These are phyloP conservation scores for Penaeus indicus DNA, from an alignment of 1,140 invertebrate genomes.

Conservation along the genomic window DNA sequence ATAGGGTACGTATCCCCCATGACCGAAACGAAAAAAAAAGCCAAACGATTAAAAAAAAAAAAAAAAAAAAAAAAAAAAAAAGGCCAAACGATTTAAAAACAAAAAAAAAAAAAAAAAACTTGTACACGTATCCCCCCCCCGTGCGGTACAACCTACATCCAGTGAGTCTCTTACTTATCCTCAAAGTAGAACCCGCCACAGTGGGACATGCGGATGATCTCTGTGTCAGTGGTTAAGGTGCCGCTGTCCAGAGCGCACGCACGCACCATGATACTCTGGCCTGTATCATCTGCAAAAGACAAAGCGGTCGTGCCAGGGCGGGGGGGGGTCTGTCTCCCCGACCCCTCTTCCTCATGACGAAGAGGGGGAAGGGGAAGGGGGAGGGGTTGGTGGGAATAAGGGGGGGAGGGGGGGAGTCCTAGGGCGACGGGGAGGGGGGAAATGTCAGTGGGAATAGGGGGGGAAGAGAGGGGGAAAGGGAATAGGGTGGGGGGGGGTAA, in stretches of 20 bases:
- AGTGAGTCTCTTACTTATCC: conserved; percentile 76
- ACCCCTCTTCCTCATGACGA: too few relatives aligned
- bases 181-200: conserved; percentile 92
- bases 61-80: neutral
- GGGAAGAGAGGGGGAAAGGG: neutral
- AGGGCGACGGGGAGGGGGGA: neutral
- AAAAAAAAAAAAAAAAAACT: neutral
- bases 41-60: too few relatives aligned
- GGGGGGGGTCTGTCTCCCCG: neutral
- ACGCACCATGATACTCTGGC: conserved; percentile 83
- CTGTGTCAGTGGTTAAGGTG: conserved; percentile 91
- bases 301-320: conserved; percentile 2
- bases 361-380: neutral
- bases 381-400: neutral
- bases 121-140: neutral
- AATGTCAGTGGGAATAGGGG: neutral
- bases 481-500: neutral
- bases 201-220: conserved; percentile 93
- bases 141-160: neutral
- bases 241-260: conserved; percentile 93
- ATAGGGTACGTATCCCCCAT: too few relatives aligned
- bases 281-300: conserved; percentile 78
- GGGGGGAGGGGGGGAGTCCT: neutral
- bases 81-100: too few relatives aligned
- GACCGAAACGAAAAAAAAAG: too few relatives aligned